Evolutionary conservation across 2,888 invertebrate genomes (phyloP), one percentile per base, ranked within the genome.

Genomic region (Ellobium chinense): DNA sequence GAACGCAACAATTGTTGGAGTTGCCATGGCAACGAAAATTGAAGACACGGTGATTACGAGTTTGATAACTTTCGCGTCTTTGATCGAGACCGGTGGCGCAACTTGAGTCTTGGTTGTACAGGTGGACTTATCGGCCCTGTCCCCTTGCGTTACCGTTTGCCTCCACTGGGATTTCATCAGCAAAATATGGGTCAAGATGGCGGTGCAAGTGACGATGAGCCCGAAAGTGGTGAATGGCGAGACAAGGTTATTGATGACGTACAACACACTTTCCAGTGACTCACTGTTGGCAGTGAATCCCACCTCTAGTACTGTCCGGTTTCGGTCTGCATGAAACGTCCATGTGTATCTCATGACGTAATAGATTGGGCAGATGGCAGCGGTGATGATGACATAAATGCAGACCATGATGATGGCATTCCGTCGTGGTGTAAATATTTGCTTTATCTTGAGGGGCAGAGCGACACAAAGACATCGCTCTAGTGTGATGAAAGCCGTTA

Each of bases 391-490:
- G 4, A 63, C 12, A 24, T 74, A 74, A 9, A 74, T 46, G 24
- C 62, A 62, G 29, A 29, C 9, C 7, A 74, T 12, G n/a, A 74
- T 63, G 63, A 74, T 12, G 14, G 39, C 14, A n/a, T 31, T 60
- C 27, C 74, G 74, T 7, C 46, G 21, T 1, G n/a, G 62, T 0
- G 63, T 74, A 31, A 74, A 46, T 31, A 74, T 31, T 18, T 63
- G 37, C 29, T 74, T 62, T 4, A 74, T 63, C 5, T 60, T 63
- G 1, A 74, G 46, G 0, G 74, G 74, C 21, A 74, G 1, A 0
- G 63, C 74, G 3, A 74, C 74, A 46, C 74, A 74, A 5, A 74
- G 74, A 24, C 74, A 74, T 37, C 74, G 37, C 36, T 74, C 74
- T 29, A 74, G 5, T 1, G 63, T 39, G 12, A 74, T 63, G 39